Base-by-base conservation (phyloP, 37 sponge, comb jelly and placozoan genomes). In the Theonella swinhoei region DNA sequence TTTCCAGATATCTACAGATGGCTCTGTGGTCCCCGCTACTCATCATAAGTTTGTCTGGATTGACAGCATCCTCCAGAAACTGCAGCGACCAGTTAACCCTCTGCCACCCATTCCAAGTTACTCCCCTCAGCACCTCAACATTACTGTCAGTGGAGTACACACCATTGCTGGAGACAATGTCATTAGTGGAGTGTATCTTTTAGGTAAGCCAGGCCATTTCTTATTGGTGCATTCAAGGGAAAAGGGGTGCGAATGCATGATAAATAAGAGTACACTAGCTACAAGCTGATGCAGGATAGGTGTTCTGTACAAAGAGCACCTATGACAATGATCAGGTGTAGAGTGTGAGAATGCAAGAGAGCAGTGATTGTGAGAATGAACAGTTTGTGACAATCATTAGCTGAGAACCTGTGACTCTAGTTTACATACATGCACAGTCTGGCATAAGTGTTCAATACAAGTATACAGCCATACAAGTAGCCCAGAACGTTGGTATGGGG, bases 1-100 rank as follows among this genome's bases (percentile, higher is more conserved):
- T 4, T 29, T 80, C 20, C 80, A 80, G 36, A 19, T 80, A 35
- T 26, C 39, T 8, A 24, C 17, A 1, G 35, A 80, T 42, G 80
- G 80, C 19, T n/a, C 32, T 1, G 35, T 54, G 11, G 65, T 80
- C 42, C 59, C 69, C 17, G 34, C 26, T 4, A 41, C 37, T 24
- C 68, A 80, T 20, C 80, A 68, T 39, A 20, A 32, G 59, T 80
- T 36, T 42, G 35, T 80, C 3, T 80, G 80, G 80, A 28, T 80
- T 4, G 41, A 4, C n/a, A n/a, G 36, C 3, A 69, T 80, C 20
- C 54, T 80, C 4, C 11, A 43, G 20, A 80, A 67, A 11, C 33
- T 68, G 33, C 43, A 41, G 31, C 32, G 70, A 9, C 22, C 38
- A 30, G 59, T 69, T 4, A 80, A 69, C 34, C 54, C 80, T 31